Evolutionary conservation across 2,113 vertebrate species (phyloP).

Genomic region (Gasterosteus nipponicus): DNA sequence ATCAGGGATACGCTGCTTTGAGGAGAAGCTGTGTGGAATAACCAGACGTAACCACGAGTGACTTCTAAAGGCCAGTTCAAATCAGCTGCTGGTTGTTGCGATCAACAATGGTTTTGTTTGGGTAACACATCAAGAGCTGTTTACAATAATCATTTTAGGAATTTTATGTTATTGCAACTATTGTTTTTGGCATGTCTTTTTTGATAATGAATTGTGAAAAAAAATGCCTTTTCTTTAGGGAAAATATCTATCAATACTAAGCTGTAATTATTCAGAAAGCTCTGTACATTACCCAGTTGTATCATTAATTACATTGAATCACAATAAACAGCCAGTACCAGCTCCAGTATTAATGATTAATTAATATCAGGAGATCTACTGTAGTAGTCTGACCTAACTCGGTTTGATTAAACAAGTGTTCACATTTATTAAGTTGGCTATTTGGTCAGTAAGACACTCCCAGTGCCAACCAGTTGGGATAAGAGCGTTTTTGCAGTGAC

Average conservation of each 20-base stretch:
- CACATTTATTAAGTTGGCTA: neutral
- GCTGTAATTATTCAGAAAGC: neutral
- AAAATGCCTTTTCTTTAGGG: neutral
- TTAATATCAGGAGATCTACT: neutral
- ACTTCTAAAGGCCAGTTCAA: neutral
- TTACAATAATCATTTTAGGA: neutral
- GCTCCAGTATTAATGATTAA: neutral
- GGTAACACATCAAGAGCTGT: neutral
- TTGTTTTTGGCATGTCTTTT: no score
- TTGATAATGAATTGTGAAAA: no score
- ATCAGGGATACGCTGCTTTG: neutral
- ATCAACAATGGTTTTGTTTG: neutral
- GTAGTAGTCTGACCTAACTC: neutral
- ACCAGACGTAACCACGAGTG: neutral
- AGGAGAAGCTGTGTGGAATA: neutral
- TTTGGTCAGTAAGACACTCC: neutral
- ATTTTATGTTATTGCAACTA: neutral
- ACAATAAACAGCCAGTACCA: neutral
- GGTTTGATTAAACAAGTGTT: neutral
- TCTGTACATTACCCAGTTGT: neutral
- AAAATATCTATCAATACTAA: neutral
- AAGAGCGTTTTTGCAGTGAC: conserved; percentile 19
- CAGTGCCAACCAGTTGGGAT: neutral
- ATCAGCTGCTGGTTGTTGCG: neutral
- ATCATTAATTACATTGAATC: neutral